Conservation (phyloP, 1,140 invertebrate genomes). For the Frieseomelitta varia region DNA sequence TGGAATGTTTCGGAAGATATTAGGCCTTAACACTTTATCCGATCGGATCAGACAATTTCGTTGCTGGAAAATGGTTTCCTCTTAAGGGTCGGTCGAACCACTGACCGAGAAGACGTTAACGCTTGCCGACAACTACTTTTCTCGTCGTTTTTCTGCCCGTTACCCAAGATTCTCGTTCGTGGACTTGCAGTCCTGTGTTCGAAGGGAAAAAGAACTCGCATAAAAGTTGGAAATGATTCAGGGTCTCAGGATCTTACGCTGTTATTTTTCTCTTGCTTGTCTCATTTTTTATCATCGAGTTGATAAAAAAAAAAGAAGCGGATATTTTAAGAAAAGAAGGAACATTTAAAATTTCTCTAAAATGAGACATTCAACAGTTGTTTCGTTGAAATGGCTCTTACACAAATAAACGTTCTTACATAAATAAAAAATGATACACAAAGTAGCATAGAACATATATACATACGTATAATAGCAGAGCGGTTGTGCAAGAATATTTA, state of each 20-base stretch:
- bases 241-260: constrained; percentile 10
- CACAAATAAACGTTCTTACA: neutral
- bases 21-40: constrained; percentile 29
- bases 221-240: neutral
- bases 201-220: neutral
- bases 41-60: constrained; percentile 36
- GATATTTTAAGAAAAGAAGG: neutral
- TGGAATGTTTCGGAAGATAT: constrained; percentile 39
- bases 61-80: constrained; percentile 52
- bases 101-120: constrained; percentile 61
- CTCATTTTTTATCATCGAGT: neutral
- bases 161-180: constrained; percentile 46
- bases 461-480: neutral
- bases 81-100: constrained; percentile 1
- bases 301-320: neutral
- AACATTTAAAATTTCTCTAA: no score
- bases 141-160: constrained; percentile 62
- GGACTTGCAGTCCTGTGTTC: neutral
- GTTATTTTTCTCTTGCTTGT: neutral
- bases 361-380: neutral
- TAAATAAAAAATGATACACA: neutral
- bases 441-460: neutral
- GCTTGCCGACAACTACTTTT: constrained; percentile 67
- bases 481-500: constrained; percentile 4
- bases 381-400: neutral